A percentile compares a stretch with the other conserved stretches of the same genome.
phyloP scores from a whole-genome alignment of 1,140 invertebrate species.

The Apis cerana region DNA sequence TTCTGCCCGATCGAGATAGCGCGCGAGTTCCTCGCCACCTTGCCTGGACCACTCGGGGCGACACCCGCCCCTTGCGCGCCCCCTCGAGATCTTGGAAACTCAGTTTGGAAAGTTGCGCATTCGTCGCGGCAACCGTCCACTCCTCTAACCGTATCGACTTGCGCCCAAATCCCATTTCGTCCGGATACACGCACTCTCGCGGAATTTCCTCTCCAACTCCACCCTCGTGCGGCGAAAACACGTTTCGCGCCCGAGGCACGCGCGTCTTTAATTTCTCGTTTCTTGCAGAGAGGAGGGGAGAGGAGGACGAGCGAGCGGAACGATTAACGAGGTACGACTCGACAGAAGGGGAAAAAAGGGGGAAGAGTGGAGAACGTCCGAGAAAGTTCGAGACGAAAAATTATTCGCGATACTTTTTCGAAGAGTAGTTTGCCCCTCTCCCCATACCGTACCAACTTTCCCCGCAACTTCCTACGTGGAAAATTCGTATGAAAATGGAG shows the following conservation, averaged over 20 bases:
- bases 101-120: slow-evolving; percentile 63
- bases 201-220: no score
- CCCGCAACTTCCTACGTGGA: no score
- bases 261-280: background rate
- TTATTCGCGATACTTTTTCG: background rate
- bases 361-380: no score
- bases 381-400: background rate
- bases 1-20: slow-evolving; percentile 62
- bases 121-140: slow-evolving; percentile 43
- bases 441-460: no score
- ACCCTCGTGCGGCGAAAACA: no score
- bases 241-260: no score
- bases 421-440: background rate
- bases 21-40: slow-evolving; percentile 23
- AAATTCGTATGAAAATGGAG: background rate
- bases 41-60: slow-evolving; percentile 38
- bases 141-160: background rate
- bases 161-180: no score
- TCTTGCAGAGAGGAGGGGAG: no score
- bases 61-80: slow-evolving; percentile 45
- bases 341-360: no score
- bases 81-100: slow-evolving; percentile 57
- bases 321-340: no score
- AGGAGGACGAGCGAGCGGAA: no score
- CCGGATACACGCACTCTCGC: no score